Conservation (phyloP, 2,113 vertebrate genomes). For the Odobenus rosmarus region DNA sequence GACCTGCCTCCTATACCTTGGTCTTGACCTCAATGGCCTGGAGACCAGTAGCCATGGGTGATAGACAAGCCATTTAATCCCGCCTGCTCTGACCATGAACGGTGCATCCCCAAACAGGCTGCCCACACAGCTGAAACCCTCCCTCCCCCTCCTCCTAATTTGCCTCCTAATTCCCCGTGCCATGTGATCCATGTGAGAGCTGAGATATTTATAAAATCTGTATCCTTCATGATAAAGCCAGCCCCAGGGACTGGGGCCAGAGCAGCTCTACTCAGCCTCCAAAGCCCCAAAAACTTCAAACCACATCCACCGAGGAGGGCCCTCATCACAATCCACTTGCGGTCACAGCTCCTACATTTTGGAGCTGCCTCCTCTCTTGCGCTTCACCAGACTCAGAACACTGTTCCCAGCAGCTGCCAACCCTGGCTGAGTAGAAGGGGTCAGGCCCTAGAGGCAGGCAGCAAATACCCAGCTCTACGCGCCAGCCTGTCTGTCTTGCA, state of each 20-base stretch:
- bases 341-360: neutral
- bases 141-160: neutral
- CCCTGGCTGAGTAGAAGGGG: neutral
- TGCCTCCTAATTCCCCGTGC: slow-evolving; percentile 58
- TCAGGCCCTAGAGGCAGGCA: neutral
- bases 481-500: neutral
- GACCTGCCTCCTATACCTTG: neutral
- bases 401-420: neutral
- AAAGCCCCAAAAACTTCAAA: slow-evolving; percentile 71
- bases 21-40: neutral
- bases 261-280: slow-evolving; percentile 52
- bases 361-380: neutral
- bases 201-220: slow-evolving; percentile 78
- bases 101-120: neutral
- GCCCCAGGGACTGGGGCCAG: slow-evolving; percentile 53
- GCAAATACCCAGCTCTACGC: neutral
- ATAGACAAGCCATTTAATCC: neutral
- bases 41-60: neutral
- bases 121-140: neutral
- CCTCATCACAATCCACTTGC: slow-evolving; percentile 47
- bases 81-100: neutral
- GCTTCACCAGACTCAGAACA: neutral
- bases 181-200: slow-evolving; percentile 25
- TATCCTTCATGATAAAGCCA: slow-evolving; percentile 72
- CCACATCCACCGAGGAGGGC: neutral